Conservation (phyloP, 2,113 vertebrate species). For the Bos javanicus region DNA sequence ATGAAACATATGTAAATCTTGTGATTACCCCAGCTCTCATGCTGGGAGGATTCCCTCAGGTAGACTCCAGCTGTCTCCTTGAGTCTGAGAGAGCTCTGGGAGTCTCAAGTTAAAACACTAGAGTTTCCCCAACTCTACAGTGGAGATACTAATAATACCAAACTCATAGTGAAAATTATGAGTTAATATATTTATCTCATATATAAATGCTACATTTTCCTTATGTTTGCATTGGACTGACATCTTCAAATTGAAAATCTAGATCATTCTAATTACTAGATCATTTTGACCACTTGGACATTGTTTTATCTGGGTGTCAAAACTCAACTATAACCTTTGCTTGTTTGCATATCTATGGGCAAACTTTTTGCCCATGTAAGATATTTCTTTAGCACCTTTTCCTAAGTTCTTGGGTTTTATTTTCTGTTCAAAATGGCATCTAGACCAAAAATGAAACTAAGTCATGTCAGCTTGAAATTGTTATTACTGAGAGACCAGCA, state of each 20-base stretch:
- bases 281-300: background rate
- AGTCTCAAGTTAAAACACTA: background rate
- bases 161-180: background rate
- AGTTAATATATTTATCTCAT: background rate
- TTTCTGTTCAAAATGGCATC: background rate
- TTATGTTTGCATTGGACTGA: background rate
- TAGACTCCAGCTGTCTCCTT: background rate
- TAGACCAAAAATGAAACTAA: background rate
- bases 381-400: background rate
- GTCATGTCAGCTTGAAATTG: background rate
- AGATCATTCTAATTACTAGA: background rate
- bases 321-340: background rate
- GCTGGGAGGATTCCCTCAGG: rapidly evolving
- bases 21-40: background rate
- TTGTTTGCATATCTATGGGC: background rate
- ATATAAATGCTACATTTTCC: background rate
- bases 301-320: background rate
- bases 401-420: background rate
- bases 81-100: background rate
- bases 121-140: background rate
- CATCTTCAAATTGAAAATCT: background rate
- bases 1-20: background rate
- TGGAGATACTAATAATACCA: background rate
- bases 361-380: background rate
- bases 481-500: background rate